phyloP scores from a whole-genome alignment of 2,113 vertebrate species.

The Oreocharis arfaki region DNA sequence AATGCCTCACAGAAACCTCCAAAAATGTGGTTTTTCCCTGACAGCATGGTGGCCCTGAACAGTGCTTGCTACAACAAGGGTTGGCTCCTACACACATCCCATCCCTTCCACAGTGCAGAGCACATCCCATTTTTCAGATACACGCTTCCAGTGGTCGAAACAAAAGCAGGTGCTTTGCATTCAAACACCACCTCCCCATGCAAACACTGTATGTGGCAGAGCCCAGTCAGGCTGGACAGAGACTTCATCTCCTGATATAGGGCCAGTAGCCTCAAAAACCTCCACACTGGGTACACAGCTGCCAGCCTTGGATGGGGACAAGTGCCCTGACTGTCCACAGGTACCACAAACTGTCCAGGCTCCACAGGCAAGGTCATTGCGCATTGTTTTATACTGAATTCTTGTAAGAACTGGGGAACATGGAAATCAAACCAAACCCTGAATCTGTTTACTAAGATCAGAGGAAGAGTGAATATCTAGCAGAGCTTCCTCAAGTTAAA shows the following conservation, averaged over 20 bases:
- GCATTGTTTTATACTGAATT: background rate
- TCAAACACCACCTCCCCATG: background rate
- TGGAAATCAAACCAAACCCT: background rate
- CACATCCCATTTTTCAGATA: background rate
- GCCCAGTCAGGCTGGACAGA: background rate
- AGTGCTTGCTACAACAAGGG: background rate
- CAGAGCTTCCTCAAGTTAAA: background rate
- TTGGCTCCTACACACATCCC: background rate
- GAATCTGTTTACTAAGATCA: background rate
- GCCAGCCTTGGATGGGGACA: background rate
- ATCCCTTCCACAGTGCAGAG: background rate
- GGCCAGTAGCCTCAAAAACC: background rate
- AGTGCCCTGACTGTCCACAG: background rate
- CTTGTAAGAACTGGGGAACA: background rate
- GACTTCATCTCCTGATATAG: background rate
- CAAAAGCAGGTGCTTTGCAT: background rate
- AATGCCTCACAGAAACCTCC: rapidly evolving
- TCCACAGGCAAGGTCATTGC: rapidly evolving
- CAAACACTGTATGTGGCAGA: background rate
- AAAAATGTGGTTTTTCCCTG: background rate
- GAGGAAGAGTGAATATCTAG: background rate
- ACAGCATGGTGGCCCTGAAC: background rate
- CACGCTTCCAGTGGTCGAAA: rapidly evolving
- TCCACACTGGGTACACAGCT: too few relatives aligned
- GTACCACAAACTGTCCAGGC: background rate